phyloP scores from a whole-genome alignment of 1,140 invertebrate species.

The Heterodera schachtii region DNA sequence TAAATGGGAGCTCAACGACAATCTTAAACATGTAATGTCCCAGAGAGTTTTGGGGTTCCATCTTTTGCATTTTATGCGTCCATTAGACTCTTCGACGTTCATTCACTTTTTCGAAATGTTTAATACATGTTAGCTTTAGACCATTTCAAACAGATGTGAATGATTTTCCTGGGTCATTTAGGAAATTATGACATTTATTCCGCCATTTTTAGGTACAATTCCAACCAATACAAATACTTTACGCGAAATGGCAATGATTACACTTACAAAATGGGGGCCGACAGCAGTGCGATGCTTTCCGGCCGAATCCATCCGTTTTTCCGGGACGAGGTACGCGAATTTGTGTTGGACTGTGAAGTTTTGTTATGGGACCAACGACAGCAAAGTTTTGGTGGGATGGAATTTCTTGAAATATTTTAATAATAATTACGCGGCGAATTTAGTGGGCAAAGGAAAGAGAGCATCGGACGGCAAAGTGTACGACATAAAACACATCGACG shows the following conservation, averaged over 20 bases:
- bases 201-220: slow-evolving; percentile 20
- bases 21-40: not conserved
- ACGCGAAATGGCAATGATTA: slow-evolving; percentile 50
- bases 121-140: too few relatives aligned
- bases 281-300: slow-evolving; percentile 34
- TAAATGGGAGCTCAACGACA: not conserved
- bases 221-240: slow-evolving; percentile 46
- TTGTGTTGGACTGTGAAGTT: slow-evolving; percentile 51
- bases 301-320: slow-evolving; percentile 45
- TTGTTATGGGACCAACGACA: slow-evolving; percentile 43
- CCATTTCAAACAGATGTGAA: not conserved
- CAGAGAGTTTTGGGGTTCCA: too few relatives aligned
- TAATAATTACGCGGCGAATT: slow-evolving; percentile 17
- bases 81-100: too few relatives aligned
- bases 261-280: slow-evolving; percentile 34
- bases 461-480: slow-evolving; percentile 46
- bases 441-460: slow-evolving; percentile 51
- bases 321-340: slow-evolving; percentile 33
- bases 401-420: slow-evolving; percentile 21
- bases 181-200: too few relatives aligned
- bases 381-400: slow-evolving; percentile 37
- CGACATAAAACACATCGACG: slow-evolving; percentile 49
- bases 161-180: slow-evolving; percentile 33
- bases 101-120: too few relatives aligned
- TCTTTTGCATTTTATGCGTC: too few relatives aligned